These are phyloP conservation scores for Salarias fasciatus DNA, from an alignment of 2,797 vertebrate species.

Conservation along the genomic window DNA sequence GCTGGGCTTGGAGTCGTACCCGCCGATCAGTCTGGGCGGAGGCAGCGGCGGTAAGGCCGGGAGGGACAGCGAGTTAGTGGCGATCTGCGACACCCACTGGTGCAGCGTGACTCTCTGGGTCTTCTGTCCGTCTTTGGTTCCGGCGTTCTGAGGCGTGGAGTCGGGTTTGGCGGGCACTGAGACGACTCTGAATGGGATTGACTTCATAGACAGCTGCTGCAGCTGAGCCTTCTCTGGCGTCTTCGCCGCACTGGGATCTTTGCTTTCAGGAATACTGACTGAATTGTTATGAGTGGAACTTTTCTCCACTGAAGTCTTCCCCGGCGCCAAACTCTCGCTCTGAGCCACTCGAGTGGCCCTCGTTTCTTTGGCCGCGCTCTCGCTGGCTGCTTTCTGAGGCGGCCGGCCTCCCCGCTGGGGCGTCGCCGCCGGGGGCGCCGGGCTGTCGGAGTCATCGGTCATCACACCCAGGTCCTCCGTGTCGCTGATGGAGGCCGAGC, in stretches of 20 bases:
- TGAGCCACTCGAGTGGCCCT: neutral
- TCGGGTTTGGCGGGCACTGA: constrained; percentile 42
- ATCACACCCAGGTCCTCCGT: constrained; percentile 57
- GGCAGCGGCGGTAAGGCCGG: constrained; percentile 76
- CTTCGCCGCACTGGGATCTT: constrained; percentile 5
- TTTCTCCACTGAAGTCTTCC: constrained; percentile 44
- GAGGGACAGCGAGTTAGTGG: constrained; percentile 79
- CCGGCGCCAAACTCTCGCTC: constrained; percentile 5
- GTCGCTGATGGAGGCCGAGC: constrained; percentile 52
- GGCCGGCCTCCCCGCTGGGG: constrained; percentile 21
- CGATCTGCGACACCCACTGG: constrained; percentile 85
- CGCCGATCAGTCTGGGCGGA: constrained; percentile 29
- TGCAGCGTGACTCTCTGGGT: constrained; percentile 81
- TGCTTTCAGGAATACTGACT: neutral
- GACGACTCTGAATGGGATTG: constrained; percentile 68
- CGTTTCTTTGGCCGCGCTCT: constrained; percentile 26
- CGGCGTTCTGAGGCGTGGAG: constrained; percentile 31
- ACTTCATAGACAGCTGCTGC: constrained; percentile 48
- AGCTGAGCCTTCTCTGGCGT: constrained; percentile 31
- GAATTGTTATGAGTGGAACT: constrained; percentile 8
- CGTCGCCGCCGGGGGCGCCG: neutral
- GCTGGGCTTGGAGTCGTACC: constrained; percentile 53
- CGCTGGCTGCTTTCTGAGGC: constrained; percentile 10
- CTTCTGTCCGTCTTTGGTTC: constrained; percentile 57
- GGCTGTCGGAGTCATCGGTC: constrained; percentile 59